Conservation (phyloP, 2,113 vertebrate species). For the Ophiodon elongatus region DNA sequence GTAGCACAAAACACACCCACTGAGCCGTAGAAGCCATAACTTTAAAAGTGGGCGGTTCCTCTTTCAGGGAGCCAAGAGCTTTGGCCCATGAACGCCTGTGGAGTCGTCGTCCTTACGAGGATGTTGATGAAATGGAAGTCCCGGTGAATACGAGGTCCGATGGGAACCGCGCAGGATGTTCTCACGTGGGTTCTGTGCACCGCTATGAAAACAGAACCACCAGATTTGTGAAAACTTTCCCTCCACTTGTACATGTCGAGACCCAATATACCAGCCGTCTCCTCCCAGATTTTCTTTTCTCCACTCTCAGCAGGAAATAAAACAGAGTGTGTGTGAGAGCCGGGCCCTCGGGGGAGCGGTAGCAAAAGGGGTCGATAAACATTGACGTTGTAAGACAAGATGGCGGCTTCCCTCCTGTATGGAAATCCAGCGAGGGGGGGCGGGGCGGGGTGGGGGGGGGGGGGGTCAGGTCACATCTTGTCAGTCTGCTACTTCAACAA, state of each 20-base stretch:
- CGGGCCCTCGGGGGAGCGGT: constrained; percentile 50
- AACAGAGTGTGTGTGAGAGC: constrained; percentile 48
- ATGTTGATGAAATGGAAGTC: constrained; percentile 19
- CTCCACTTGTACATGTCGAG: constrained; percentile 3
- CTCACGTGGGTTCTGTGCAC: too few relatives aligned
- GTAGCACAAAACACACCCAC: too few relatives aligned
- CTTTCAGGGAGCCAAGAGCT: too few relatives aligned
- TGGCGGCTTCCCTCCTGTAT: constrained; percentile 67
- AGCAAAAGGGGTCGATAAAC: constrained; percentile 64
- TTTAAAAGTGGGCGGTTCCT: too few relatives aligned
- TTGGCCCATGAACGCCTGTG: too few relatives aligned
- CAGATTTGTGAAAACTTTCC: constrained; percentile 42
- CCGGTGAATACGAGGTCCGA: constrained; percentile 22
- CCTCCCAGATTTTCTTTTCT: constrained; percentile 8
- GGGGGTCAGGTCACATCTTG: constrained; percentile 71
- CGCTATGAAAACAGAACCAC: constrained; percentile 34
- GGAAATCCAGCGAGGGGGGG: too few relatives aligned
- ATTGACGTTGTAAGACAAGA: constrained; percentile 80
- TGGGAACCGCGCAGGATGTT: not conserved
- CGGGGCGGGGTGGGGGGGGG: too few relatives aligned
- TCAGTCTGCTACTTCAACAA: constrained; percentile 75
- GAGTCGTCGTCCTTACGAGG: not conserved
- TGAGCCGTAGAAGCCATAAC: too few relatives aligned
- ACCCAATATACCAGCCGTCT: constrained; percentile 3
- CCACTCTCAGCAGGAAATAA: constrained; percentile 52